These are phyloP conservation scores for Papilio aristodemus DNA, from an alignment of 1,140 invertebrate species.

Conservation along the genomic window DNA sequence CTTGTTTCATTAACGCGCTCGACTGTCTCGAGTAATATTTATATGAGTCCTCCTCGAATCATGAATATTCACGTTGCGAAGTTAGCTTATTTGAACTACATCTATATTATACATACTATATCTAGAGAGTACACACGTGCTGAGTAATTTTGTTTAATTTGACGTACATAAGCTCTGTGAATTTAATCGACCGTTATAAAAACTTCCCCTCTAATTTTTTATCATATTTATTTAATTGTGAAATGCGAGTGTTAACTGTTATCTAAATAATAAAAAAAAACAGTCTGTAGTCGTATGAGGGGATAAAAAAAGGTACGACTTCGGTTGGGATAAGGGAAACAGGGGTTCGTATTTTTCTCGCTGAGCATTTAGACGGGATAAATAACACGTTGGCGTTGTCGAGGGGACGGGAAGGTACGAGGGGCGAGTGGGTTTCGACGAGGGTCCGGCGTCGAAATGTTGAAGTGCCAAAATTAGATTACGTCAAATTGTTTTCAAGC, in stretches of 20 bases:
- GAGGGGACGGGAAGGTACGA: background rate
- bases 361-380: slow-evolving; percentile 25
- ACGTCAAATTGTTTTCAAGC: background rate
- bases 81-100: slow-evolving; percentile 50
- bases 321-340: slow-evolving; percentile 3
- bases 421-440: background rate
- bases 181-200: background rate
- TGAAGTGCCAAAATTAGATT: slow-evolving; percentile 18
- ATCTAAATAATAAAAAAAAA: slow-evolving; percentile 13
- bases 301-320: slow-evolving; percentile 13
- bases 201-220: slow-evolving; percentile 18
- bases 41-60: slow-evolving; percentile 55
- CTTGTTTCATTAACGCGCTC: slow-evolving; percentile 73
- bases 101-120: slow-evolving; percentile 19
- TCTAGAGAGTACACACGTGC: slow-evolving; percentile 27
- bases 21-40: slow-evolving; percentile 62
- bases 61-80: slow-evolving; percentile 68
- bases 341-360: slow-evolving; percentile 28
- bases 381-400: slow-evolving; percentile 29
- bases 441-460: slow-evolving; percentile 16
- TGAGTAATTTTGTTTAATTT: slow-evolving; percentile 13
- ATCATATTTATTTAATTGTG: background rate
- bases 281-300: slow-evolving; percentile 10
- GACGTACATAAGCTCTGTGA: background rate
- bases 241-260: slow-evolving; percentile 4